Evolutionary conservation across 1,140 invertebrate species (phyloP), one percentile per base, ranked within the genome.

Genomic region (Reticulitermes speratus): DNA sequence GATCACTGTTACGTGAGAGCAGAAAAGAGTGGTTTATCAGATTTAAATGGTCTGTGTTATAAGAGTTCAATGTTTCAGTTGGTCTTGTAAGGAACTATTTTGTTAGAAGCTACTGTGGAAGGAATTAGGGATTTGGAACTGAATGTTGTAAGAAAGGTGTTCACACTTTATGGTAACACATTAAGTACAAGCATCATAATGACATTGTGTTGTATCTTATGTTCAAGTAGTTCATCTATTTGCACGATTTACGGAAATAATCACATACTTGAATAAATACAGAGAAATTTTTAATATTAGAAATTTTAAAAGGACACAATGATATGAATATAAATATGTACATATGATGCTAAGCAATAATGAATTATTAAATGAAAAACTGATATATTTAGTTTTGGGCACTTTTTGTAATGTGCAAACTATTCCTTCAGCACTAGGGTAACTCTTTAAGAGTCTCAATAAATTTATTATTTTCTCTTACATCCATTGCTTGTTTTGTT

Each of bases 321-420:
- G 91, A 91, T 91, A 91, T 91, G 91, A 90, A 91, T 89, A 90
- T 91, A 91, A 91, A 91, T 91, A 91, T 91, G 89, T 91, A 91
- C 91, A 91, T 85, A 87, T 87, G 83, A 69, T 88, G 86, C 86
- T 82, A 86, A 86, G 83, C 86, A 87, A 65, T 87, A 87, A 86
- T 59, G 84, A 87, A 87, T 86, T 82, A 86, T 86, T 86, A 86
- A 86, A 86, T 86, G 85, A 86, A 75, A 86, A 86, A 86, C 45
- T 86, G 65, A 86, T 82, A 65, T 86, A 86, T 59, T 82, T 83
- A 44, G 82, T 75, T 86, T 82, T 82, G 85, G 85, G 85, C 85
- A 86, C 85, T 86, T 86, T 75, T 86, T 84, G 84, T 84, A 84
- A 84, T 84, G 84, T 84, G 84, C 84, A 52, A 84, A 84, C 59